A percentile compares a stretch with the other conserved stretches of the same genome.
phyloP scores from a whole-genome alignment of 2,888 invertebrate genomes.

The Lissocephala sabroskyi region DNA sequence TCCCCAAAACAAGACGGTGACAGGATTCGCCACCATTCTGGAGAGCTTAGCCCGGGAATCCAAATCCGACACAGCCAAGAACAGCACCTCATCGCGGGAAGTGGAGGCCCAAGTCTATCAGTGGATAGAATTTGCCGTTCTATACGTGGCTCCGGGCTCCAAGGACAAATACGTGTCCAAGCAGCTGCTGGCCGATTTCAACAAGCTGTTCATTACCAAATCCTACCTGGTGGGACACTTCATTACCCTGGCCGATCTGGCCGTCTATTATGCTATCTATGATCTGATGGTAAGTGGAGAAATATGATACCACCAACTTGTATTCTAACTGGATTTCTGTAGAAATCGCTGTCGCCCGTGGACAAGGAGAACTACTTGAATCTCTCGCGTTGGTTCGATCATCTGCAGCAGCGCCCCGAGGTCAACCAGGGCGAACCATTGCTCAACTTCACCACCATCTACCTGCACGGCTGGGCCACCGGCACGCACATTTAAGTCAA shows the following conservation, averaged over 20 bases:
- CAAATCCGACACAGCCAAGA: constrained; percentile 60
- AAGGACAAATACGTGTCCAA: constrained; percentile 65
- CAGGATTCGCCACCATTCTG: constrained; percentile 75
- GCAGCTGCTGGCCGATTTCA: constrained; percentile 73
- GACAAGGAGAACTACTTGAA: constrained; percentile 81
- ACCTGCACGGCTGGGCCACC: constrained; percentile 71
- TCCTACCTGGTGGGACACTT: constrained; percentile 76
- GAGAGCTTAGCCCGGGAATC: constrained; percentile 73
- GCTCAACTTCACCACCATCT: constrained; percentile 70
- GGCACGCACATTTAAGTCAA: constrained; percentile 67
- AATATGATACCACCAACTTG: background rate
- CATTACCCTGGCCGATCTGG: constrained; percentile 80
- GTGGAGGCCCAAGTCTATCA: constrained; percentile 75
- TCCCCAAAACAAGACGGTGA: constrained; percentile 72
- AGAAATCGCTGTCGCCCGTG: constrained; percentile 77
- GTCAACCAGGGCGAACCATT: constrained; percentile 73
- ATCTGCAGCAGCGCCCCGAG: constrained; percentile 80
- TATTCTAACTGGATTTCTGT: constrained; percentile 27
- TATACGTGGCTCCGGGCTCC: constrained; percentile 68
- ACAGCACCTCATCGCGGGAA: constrained; percentile 65
- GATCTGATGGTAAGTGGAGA: constrained; percentile 77
- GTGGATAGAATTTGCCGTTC: constrained; percentile 79
- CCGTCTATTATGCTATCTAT: constrained; percentile 79
- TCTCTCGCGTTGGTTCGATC: constrained; percentile 84
- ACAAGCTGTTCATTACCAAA: constrained; percentile 73